Conservation (phyloP, 1,140 invertebrate species). For the Drosophila murphyi region DNA sequence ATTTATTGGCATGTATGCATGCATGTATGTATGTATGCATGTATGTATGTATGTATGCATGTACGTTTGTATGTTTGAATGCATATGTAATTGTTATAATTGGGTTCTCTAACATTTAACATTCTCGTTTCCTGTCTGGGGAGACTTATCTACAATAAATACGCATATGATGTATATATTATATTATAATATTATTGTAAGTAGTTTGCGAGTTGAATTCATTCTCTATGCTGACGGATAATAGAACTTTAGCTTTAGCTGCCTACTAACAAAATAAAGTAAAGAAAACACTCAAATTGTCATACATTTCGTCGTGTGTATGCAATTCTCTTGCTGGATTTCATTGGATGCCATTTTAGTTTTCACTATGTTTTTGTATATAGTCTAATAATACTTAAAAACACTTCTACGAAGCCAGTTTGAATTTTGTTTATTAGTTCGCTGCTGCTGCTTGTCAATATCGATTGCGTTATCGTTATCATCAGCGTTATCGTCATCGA, state of each 20-base stretch:
- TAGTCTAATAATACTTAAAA: conserved; percentile 81
- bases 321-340: conserved; percentile 13
- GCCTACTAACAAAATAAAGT: conserved; percentile 13
- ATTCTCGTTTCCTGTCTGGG: conserved; percentile 15
- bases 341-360: conserved; percentile 3
- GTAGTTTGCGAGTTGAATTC: conserved; percentile 11
- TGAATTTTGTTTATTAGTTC: conserved; percentile 66
- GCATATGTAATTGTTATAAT: background rate
- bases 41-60: background rate
- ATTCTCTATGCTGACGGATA: conserved; percentile 15
- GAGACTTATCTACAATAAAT: conserved; percentile 11
- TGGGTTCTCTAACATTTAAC: conserved; percentile 44
- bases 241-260: conserved; percentile 24
- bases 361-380: conserved; percentile 19
- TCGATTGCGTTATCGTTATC: conserved; percentile 27
- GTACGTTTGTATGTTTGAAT: background rate
- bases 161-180: background rate
- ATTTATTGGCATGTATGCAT: conserved; percentile 16
- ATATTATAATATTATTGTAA: conserved; percentile 7
- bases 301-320: conserved; percentile 13
- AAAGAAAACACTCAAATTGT: conserved; percentile 17
- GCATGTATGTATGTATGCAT: background rate
- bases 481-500: conserved; percentile 17
- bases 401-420: conserved; percentile 82
- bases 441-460: conserved; percentile 44